Conservation (phyloP, 2,797 vertebrate genomes). For the Orestias chungarensis region DNA sequence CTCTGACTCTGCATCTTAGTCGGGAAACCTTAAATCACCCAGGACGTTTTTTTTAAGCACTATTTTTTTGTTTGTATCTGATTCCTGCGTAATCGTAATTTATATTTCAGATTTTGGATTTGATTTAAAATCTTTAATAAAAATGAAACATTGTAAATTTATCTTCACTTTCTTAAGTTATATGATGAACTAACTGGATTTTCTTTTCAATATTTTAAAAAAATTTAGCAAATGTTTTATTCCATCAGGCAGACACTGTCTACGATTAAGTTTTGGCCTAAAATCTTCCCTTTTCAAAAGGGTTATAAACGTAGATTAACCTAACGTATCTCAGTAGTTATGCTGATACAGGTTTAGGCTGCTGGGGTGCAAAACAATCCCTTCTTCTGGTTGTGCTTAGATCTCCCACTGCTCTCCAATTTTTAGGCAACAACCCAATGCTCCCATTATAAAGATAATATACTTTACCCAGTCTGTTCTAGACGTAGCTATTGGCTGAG, state of each 20-base stretch:
- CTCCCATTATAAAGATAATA: no score
- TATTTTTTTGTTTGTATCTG: neutral
- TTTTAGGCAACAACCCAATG: neutral
- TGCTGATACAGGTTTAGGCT: no score
- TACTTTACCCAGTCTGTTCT: no score
- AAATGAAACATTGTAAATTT: neutral
- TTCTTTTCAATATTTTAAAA: neutral
- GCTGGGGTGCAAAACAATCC: neutral
- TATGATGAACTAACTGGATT: neutral
- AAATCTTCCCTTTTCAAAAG: neutral
- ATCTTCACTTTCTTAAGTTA: neutral
- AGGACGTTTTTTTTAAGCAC: neutral
- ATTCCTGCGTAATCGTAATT: neutral
- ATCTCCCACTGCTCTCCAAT: neutral
- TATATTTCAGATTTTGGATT: neutral
- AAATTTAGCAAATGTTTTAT: neutral
- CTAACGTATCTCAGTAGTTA: no score
- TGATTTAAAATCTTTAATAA: neutral
- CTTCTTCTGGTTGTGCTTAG: neutral
- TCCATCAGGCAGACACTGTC: neutral
- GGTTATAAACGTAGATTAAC: neutral
- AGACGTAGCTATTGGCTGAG: no score
- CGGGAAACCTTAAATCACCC: conserved; percentile 21
- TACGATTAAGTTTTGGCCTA: neutral
- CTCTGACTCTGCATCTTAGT: conserved; percentile 39